Conservation (phyloP, 2,888 invertebrate genomes). For the Rotaria macrura region DNA sequence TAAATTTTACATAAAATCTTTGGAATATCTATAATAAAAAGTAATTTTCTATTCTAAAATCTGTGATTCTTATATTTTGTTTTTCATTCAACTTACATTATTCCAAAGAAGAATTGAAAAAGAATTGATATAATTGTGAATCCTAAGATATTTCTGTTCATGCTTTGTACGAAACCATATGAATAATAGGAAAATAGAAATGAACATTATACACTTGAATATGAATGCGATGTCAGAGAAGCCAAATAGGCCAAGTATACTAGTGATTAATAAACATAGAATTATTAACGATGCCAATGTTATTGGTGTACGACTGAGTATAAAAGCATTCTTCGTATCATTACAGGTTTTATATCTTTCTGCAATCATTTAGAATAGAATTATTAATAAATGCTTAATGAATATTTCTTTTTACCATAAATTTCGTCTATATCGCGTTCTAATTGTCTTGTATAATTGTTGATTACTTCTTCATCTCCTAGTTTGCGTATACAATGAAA, state of each 20-base stretch:
- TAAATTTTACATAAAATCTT: too few relatives aligned
- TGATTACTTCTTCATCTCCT: slow-evolving; percentile 66
- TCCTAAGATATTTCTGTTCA: slow-evolving; percentile 76
- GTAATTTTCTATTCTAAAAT: too few relatives aligned
- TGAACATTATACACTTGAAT: slow-evolving; percentile 42
- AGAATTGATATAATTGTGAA: slow-evolving; percentile 75
- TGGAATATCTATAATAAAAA: too few relatives aligned
- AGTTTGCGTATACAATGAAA: slow-evolving; percentile 85
- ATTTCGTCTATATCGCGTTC: slow-evolving; percentile 71
- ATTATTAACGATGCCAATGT: slow-evolving; percentile 73
- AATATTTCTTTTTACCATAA: slow-evolving; percentile 60
- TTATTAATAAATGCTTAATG: slow-evolving; percentile 66
- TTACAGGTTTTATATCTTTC: slow-evolving; percentile 62
- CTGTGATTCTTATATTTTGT: too few relatives aligned
- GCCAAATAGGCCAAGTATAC: slow-evolving; percentile 43
- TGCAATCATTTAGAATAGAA: too few relatives aligned
- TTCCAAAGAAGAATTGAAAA: slow-evolving; percentile 78
- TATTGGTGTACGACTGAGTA: slow-evolving; percentile 88
- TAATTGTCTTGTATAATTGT: slow-evolving; percentile 66
- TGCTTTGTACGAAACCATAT: slow-evolving; percentile 58
- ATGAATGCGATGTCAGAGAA: slow-evolving; percentile 44
- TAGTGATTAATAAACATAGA: slow-evolving; percentile 74
- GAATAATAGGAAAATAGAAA: slow-evolving; percentile 41
- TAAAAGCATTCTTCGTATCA: slow-evolving; percentile 95
- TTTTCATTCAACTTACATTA: slow-evolving; percentile 50